Percentiles rank a stretch among this genome's conserved stretches.
Evolutionary conservation across 2,797 vertebrate species (phyloP).

Genomic region (Agapornis canus): DNA sequence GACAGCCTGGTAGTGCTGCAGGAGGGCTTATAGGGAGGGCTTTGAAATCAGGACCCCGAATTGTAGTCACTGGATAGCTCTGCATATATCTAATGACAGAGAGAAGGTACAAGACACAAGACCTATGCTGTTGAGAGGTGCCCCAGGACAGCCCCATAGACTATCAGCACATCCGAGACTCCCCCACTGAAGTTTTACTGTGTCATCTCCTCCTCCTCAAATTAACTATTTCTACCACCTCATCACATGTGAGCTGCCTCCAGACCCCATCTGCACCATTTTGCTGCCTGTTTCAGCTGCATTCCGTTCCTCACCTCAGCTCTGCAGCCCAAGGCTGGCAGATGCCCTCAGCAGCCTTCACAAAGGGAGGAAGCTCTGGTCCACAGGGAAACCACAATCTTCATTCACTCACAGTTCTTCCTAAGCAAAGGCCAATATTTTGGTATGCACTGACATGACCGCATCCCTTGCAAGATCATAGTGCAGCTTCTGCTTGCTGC

Average conservation of each 20-base stretch:
- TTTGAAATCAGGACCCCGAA: background rate
- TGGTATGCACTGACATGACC: background rate
- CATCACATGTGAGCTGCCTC: background rate
- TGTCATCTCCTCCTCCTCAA: background rate
- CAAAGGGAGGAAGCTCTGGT: background rate
- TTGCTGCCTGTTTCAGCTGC: background rate
- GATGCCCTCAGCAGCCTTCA: background rate
- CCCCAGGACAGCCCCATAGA: background rate
- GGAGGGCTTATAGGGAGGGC: background rate
- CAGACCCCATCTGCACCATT: background rate
- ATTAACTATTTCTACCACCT: background rate
- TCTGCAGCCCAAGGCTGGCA: background rate
- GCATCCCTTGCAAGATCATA: background rate
- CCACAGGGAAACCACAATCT: background rate
- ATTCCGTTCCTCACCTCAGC: background rate
- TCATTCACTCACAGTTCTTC: background rate
- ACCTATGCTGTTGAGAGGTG: background rate
- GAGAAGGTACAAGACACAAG: background rate
- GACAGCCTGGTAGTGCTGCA: background rate
- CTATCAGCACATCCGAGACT: rapidly evolving
- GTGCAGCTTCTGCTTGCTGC: background rate
- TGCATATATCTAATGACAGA: background rate
- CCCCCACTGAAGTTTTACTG: background rate
- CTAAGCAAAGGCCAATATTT: background rate
- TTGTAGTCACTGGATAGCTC: background rate